phyloP scores from a whole-genome alignment of 2,797 vertebrate genomes.

The Loriculus beryllinus region DNA sequence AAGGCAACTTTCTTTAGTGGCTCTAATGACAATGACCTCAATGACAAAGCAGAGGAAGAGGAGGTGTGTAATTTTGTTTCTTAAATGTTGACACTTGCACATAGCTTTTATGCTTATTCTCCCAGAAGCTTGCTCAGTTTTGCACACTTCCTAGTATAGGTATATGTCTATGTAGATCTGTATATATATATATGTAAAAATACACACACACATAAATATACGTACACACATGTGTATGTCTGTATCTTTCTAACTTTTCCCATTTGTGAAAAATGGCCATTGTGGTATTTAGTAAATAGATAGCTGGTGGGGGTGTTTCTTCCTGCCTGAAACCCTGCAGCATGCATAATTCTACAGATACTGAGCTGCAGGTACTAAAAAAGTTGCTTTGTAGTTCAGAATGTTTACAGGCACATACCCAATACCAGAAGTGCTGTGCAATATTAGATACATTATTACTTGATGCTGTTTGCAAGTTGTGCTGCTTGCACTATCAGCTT shows the following conservation, averaged over 20 bases:
- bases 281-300: not conserved
- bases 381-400: not conserved
- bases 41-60: conserved; percentile 80
- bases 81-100: conserved; percentile 59
- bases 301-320: not conserved
- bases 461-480: not conserved
- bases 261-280: not conserved
- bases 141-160: conserved; percentile 3
- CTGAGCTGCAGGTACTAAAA: not conserved
- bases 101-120: conserved; percentile 21
- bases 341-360: not conserved
- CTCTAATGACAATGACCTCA: conserved; percentile 68
- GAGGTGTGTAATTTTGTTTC: conserved; percentile 86
- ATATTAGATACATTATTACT: not conserved
- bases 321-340: not conserved
- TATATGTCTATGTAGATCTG: not conserved
- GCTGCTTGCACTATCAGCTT: not conserved
- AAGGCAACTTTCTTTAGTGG: conserved; percentile 73
- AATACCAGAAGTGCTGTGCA: not conserved
- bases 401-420: not conserved
- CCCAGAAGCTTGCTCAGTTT: conserved; percentile 10
- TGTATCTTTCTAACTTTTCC: not conserved
- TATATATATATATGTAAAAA: not conserved
- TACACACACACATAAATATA: not conserved
- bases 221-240: not conserved